These are phyloP conservation scores for Leptobrachium leishanense DNA, from an alignment of 2,113 vertebrate genomes.

Conservation along the genomic window DNA sequence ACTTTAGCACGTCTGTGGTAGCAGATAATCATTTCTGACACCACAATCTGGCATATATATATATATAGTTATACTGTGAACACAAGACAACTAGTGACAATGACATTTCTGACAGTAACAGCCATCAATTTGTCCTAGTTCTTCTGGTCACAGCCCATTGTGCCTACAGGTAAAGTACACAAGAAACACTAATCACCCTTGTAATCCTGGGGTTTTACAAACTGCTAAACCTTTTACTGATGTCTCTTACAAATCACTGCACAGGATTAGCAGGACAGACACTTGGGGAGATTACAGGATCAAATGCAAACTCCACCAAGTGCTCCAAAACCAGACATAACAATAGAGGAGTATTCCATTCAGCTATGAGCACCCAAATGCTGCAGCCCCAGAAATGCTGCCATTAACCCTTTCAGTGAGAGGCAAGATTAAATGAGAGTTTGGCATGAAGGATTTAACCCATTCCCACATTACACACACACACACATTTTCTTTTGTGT, in stretches of 20 bases:
- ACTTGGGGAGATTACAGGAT: slow-evolving; percentile 18
- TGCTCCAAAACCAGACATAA: background rate
- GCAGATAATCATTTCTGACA: too few relatives aligned
- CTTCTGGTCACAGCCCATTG: background rate
- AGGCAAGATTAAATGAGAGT: too few relatives aligned
- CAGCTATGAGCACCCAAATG: too few relatives aligned
- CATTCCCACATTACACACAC: too few relatives aligned
- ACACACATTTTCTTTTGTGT: too few relatives aligned
- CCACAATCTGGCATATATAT: too few relatives aligned
- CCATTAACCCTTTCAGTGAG: background rate
- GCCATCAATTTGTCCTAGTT: too few relatives aligned
- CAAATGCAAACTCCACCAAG: slow-evolving; percentile 19
- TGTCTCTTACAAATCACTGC: slow-evolving; percentile 30
- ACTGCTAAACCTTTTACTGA: slow-evolving; percentile 14
- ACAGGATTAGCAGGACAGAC: slow-evolving; percentile 21
- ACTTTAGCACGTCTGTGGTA: too few relatives aligned
- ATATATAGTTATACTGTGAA: too few relatives aligned
- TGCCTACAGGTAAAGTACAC: background rate
- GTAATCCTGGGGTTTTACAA: slow-evolving; percentile 18
- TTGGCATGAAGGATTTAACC: too few relatives aligned
- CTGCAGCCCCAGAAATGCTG: background rate
- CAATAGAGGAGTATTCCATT: background rate
- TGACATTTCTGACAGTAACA: too few relatives aligned
- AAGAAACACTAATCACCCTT: slow-evolving; percentile 18
- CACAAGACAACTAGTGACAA: too few relatives aligned